Base-by-base conservation (phyloP, 2,888 invertebrate genomes). In the Lamproptera curius region DNA sequence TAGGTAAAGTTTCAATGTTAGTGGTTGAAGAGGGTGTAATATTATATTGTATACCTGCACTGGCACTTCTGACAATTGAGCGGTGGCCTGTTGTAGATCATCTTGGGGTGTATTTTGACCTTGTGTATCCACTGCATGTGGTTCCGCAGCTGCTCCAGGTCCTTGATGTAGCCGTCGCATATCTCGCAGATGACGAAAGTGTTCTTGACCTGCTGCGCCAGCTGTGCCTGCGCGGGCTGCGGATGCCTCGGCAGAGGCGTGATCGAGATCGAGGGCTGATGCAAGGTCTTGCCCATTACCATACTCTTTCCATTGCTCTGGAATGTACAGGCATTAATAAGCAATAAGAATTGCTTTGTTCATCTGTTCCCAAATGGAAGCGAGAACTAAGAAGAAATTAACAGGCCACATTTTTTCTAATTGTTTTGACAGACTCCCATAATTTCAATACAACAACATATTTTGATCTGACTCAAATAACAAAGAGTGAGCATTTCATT, bases 91-190 rank as follows among this genome's bases (percentile, higher is more conserved):
- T 96, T 97, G 82, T 96, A 95, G 62, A 97, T 96, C 97, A 97
- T 97, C 87, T 96, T 97, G 47, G 97, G 96, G 83, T 97, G 97
- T 67, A 97, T 97, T 78, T 97, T 97, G 59, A 97, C 96, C 91
- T 97, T 97, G 79, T 98, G 98, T 75, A 97, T 97, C 95, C 97
- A 97, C 72, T 97, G 97, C 96, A 98, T 97, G 73, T 98, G 98
- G 76, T 97, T 97, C 55, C 97, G 90, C 54, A 98, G 85, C 72
- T 97, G 97, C 67, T 97, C 97, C 67, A 97, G 89, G 78, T 98
- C 97, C 89, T 97, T 97, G 54, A 98, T 97, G 72, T 97, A 97
- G 15, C 97, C 97, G 70, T 98, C 98, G 82, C 98, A 98, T 55
- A 98, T 97, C 88, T 98, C 98, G 79, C 98, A 98, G 59, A 97